These are phyloP conservation scores for Meda fulgida DNA, from an alignment of 2,797 vertebrate species.

Conservation along the genomic window DNA sequence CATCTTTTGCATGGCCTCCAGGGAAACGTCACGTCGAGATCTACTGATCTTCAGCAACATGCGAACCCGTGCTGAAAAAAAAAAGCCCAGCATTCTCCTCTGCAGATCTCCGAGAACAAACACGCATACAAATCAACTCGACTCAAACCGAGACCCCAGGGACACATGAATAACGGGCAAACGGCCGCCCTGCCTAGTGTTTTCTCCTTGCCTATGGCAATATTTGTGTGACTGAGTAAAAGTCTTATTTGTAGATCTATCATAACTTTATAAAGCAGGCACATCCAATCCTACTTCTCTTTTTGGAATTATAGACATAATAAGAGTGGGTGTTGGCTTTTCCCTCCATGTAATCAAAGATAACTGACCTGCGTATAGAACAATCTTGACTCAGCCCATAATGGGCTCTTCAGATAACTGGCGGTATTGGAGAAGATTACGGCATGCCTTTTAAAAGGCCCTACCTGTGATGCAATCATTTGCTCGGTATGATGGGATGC, in stretches of 20 bases:
- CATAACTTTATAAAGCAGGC: constrained; percentile 19
- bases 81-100: background rate
- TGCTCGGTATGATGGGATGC: constrained; percentile 9
- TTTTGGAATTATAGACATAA: constrained; percentile 32
- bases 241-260: constrained; percentile 49
- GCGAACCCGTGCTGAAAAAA: background rate
- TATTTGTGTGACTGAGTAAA: constrained; percentile 54
- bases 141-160: constrained; percentile 28
- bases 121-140: constrained; percentile 35
- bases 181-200: constrained; percentile 2
- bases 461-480: constrained; percentile 32
- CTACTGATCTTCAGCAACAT: constrained; percentile 31
- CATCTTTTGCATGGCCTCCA: constrained; percentile 10
- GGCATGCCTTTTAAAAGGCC: background rate
- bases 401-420: constrained; percentile 43
- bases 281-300: background rate
- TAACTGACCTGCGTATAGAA: constrained; percentile 25
- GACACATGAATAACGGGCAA: constrained; percentile 27
- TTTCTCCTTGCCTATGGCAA: constrained; percentile 53
- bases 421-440: constrained; percentile 27
- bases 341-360: constrained; percentile 23
- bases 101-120: constrained; percentile 39
- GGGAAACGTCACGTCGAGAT: background rate
- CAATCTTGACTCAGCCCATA: constrained; percentile 9
- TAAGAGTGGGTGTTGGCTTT: constrained; percentile 38